Conservation (phyloP, 2,888 invertebrate genomes). For the Eledona agricola region DNA sequence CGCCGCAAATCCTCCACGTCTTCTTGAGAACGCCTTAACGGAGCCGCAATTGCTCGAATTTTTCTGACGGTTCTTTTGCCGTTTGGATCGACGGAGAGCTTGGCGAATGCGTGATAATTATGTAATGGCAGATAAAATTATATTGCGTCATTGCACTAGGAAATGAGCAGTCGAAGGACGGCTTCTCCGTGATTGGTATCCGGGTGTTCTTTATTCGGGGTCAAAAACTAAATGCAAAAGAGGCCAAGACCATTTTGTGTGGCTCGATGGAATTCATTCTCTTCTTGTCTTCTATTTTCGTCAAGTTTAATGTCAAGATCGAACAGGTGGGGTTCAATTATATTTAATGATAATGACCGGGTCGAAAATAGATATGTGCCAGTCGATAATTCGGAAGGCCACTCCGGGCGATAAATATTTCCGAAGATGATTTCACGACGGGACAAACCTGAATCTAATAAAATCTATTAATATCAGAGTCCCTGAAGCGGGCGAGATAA, state of each 20-base stretch:
- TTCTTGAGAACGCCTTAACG: slow-evolving; percentile 22
- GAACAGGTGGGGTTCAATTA: not conserved
- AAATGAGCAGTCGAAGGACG: slow-evolving; percentile 21
- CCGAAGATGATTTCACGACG: slow-evolving; percentile 4
- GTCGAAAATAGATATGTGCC: slow-evolving; percentile 14
- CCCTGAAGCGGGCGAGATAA: slow-evolving; percentile 1
- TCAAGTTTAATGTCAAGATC: slow-evolving; percentile 36
- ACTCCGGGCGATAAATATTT: too few species aligned
- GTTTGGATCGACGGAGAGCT: slow-evolving; percentile 7
- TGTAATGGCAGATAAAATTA: slow-evolving; percentile 17
- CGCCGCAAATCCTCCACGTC: slow-evolving; percentile 33
- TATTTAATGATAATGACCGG: slow-evolving; percentile 2
- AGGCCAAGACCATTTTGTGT: slow-evolving; percentile 29
- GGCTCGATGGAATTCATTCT: slow-evolving; percentile 7
- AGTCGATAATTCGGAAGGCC: too few species aligned
- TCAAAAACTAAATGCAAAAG: slow-evolving; percentile 14
- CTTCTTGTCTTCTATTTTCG: slow-evolving; percentile 15
- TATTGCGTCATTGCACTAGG: slow-evolving; percentile 30
- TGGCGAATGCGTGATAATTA: too few species aligned
- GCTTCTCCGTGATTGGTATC: slow-evolving; percentile 16
- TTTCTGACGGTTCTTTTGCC: slow-evolving; percentile 4
- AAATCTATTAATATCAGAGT: slow-evolving; percentile 7
- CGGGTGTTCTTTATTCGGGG: slow-evolving; percentile 20
- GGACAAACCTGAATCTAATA: slow-evolving; percentile 3
- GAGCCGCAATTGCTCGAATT: slow-evolving; percentile 11